These are phyloP conservation scores for Penaeus indicus DNA, from an alignment of 1,140 invertebrate genomes.

Conservation along the genomic window DNA sequence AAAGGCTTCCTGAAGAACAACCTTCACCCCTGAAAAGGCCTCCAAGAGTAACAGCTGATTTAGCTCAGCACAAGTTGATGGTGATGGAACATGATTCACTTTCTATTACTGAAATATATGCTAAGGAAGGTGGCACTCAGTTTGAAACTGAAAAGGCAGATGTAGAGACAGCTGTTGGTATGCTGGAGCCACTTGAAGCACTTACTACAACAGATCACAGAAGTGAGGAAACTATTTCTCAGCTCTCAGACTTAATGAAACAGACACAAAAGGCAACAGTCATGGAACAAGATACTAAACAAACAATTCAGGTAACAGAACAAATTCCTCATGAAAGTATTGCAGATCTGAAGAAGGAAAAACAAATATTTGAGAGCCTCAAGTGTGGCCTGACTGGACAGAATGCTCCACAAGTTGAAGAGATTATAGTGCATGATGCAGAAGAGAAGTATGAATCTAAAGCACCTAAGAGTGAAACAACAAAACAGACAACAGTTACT, in stretches of 20 bases:
- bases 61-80: constrained; percentile 42
- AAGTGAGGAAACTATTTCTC: constrained; percentile 39
- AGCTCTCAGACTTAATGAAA: constrained; percentile 45
- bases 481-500: constrained; percentile 50
- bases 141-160: constrained; percentile 51
- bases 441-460: constrained; percentile 52
- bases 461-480: constrained; percentile 23
- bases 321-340: constrained; percentile 51
- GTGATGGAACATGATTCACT: constrained; percentile 58
- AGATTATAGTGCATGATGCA: constrained; percentile 60
- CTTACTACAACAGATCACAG: constrained; percentile 52
- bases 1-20: constrained; percentile 55
- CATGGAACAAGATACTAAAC: constrained; percentile 46
- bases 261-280: constrained; percentile 41
- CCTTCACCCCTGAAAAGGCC: constrained; percentile 50
- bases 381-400: constrained; percentile 51
- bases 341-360: constrained; percentile 38
- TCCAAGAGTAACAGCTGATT: constrained; percentile 48
- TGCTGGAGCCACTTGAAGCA: constrained; percentile 43
- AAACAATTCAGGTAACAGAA: constrained; percentile 52
- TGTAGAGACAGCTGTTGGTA: constrained; percentile 39
- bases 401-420: constrained; percentile 52
- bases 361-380: constrained; percentile 35
- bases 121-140: constrained; percentile 48
- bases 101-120: constrained; percentile 44